Conservation (phyloP, 2,797 vertebrate genomes). For the Pteropus rufus region DNA sequence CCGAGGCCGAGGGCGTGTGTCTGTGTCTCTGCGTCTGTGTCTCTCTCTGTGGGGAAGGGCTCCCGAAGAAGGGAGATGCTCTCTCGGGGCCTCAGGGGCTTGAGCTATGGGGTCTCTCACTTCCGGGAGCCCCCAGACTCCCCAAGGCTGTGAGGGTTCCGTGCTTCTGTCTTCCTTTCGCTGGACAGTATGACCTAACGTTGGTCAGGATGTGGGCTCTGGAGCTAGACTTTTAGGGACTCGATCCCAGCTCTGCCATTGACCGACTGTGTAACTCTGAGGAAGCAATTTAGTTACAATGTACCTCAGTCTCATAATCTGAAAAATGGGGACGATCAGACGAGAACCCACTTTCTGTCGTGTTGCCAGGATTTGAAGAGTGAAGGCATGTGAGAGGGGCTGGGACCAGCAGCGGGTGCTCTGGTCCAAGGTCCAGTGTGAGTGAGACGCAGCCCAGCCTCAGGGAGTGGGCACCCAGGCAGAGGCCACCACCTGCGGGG, state of each 20-base stretch:
- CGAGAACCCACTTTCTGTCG: background rate
- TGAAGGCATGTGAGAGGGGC: fast-evolving
- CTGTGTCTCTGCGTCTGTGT: background rate
- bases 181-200: background rate
- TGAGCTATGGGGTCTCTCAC: background rate
- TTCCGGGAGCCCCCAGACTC: background rate
- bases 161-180: background rate
- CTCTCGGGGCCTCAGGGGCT: background rate
- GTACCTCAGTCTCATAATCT: background rate
- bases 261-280: background rate
- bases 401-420: background rate
- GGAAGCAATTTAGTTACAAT: background rate
- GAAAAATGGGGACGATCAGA: background rate
- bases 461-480: fast-evolving
- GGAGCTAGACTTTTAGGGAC: background rate
- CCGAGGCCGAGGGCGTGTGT: background rate
- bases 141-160: background rate
- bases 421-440: background rate
- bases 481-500: fast-evolving
- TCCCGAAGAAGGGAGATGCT: background rate
- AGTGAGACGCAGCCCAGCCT: background rate
- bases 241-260: background rate
- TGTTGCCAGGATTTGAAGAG: background rate
- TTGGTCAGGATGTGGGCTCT: background rate
- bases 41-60: background rate